Conservation (phyloP, 2,888 invertebrate species). For the Blomia tropicalis region DNA sequence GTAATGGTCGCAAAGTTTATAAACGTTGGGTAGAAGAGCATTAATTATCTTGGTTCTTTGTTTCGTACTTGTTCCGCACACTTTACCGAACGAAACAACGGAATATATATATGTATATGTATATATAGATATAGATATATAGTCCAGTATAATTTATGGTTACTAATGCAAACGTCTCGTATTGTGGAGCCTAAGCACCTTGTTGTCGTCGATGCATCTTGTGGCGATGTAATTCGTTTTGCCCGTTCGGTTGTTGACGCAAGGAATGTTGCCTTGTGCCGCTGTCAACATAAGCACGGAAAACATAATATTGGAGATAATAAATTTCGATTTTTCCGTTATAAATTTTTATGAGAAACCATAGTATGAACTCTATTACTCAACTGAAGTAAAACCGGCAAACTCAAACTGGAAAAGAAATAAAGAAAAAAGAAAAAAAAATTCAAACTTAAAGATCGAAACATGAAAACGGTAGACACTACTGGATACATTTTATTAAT, state of each 20-base stretch:
- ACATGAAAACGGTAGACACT: not conserved
- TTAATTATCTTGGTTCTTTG: no score
- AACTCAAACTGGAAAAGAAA: no score
- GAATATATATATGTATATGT: no score
- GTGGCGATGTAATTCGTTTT: not conserved
- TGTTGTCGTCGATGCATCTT: not conserved
- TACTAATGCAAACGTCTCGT: not conserved
- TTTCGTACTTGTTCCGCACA: no score
- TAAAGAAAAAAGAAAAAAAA: no score
- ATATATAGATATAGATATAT: no score
- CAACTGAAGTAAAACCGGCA: no score
- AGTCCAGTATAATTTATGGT: not conserved
- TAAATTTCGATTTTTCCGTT: slow-evolving; percentile 11
- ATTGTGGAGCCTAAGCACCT: not conserved
- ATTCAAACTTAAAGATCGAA: no score
- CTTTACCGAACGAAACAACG: no score
- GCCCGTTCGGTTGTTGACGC: not conserved
- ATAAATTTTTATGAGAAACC: slow-evolving; percentile 9
- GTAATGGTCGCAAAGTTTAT: no score
- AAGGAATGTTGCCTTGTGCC: not conserved
- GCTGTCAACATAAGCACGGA: no score
- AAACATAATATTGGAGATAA: not conserved
- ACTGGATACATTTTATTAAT: not conserved
- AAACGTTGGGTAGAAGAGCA: no score
- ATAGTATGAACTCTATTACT: slow-evolving; percentile 6